These are phyloP conservation scores for Cenopis cana DNA, from an alignment of 2,888 invertebrate genomes.

Conservation along the genomic window DNA sequence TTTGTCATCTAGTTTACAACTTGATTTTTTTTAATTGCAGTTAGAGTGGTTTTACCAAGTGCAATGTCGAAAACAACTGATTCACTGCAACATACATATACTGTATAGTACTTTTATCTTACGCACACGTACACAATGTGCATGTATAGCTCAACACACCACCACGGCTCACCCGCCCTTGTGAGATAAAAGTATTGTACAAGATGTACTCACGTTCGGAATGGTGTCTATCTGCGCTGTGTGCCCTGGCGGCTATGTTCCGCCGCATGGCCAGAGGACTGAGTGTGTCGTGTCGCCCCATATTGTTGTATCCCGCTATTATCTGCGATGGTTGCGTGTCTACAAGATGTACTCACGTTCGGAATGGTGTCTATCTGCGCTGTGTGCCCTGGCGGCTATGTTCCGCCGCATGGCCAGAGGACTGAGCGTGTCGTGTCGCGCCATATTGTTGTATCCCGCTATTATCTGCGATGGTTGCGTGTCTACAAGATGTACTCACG, in stretches of 20 bases:
- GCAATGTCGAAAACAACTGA: not conserved
- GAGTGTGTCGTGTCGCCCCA: slow-evolving; percentile 61
- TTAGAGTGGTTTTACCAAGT: not conserved
- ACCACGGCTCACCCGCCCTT: too few relatives aligned
- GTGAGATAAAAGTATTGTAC: too few relatives aligned
- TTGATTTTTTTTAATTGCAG: not conserved
- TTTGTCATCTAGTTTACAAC: slow-evolving; percentile 6
- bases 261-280: slow-evolving; percentile 82
- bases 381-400: slow-evolving; percentile 84
- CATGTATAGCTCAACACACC: too few relatives aligned
- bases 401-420: slow-evolving; percentile 81
- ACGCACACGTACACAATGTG: too few relatives aligned
- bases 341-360: too few relatives aligned
- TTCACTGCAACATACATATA: not conserved
- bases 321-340: too few relatives aligned
- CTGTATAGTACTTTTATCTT: too few relatives aligned
- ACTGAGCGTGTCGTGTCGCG: slow-evolving; percentile 67
- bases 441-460: slow-evolving; percentile 63
- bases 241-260: slow-evolving; percentile 83
- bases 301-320: slow-evolving; percentile 64
- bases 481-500: slow-evolving; percentile 67
- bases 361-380: slow-evolving; percentile 86
- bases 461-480: too few relatives aligned
- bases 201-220: too few relatives aligned
- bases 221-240: slow-evolving; percentile 86